phyloP scores from a whole-genome alignment of 2,797 vertebrate genomes.

The Steatocranus sp. region DNA sequence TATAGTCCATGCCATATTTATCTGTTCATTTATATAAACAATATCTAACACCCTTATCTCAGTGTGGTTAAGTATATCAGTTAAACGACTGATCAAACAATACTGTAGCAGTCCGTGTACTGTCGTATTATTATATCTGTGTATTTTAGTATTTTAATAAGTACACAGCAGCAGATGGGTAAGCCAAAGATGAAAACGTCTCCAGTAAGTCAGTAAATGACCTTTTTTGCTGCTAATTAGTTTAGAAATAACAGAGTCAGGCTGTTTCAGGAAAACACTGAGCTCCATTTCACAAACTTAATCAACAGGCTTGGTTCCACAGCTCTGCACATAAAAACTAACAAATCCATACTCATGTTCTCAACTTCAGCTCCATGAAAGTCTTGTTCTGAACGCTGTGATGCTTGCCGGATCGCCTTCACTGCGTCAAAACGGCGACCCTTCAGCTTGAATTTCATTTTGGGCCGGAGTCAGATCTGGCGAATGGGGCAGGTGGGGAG shows the following conservation, averaged over 20 bases:
- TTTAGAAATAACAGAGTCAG: neutral
- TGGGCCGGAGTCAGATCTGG: neutral
- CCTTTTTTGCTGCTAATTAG: neutral
- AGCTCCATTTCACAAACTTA: neutral
- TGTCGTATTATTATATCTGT: neutral
- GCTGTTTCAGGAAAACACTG: neutral
- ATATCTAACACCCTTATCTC: neutral
- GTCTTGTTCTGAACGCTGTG: neutral
- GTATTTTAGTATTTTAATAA: neutral
- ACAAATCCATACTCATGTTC: neutral
- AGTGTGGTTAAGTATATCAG: neutral
- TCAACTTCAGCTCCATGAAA: neutral
- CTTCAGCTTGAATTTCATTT: neutral
- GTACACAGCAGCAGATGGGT: neutral
- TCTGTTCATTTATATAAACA: neutral
- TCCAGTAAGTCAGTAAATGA: neutral
- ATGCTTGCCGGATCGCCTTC: neutral
- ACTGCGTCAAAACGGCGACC: rapidly evolving
- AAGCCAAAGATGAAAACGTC: neutral
- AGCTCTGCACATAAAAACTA: neutral
- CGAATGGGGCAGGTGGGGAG: neutral
- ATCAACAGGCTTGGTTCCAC: neutral
- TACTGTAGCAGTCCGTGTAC: neutral
- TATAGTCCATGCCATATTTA: neutral
- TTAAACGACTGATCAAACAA: neutral